Percentiles rank a stretch among this genome's conserved stretches.
Evolutionary conservation across 2,797 vertebrate species (phyloP).

Genomic region (Zalophus californianus): DNA sequence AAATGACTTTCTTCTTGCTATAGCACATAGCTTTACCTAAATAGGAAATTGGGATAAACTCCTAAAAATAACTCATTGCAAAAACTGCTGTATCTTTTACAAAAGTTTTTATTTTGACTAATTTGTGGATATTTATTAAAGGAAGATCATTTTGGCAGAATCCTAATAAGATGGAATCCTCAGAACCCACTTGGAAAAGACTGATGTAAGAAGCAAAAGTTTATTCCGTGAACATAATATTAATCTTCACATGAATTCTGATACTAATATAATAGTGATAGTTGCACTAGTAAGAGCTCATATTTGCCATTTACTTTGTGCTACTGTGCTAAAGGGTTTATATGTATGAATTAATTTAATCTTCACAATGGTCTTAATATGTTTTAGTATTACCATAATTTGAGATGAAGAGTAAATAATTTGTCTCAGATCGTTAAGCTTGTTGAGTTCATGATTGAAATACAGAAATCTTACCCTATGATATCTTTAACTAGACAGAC

Average conservation of each 20-base stretch:
- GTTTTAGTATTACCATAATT: neutral
- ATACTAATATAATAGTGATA: neutral
- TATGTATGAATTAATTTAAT: neutral
- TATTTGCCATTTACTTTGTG: neutral
- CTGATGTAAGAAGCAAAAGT: neutral
- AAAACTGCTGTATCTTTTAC: neutral
- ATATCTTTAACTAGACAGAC: neutral
- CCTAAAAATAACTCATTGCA: neutral
- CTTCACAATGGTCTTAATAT: neutral
- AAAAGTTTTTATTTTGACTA: neutral
- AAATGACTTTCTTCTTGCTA: neutral
- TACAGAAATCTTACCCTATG: neutral
- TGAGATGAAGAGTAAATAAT: neutral
- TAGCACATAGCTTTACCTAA: neutral
- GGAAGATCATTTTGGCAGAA: neutral
- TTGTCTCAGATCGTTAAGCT: neutral
- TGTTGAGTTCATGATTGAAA: neutral
- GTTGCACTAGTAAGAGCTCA: neutral
- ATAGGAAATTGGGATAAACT: neutral
- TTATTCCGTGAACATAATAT: constrained; percentile 1
- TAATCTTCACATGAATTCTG: neutral
- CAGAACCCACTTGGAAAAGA: neutral
- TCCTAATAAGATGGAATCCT: neutral
- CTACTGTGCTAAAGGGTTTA: neutral
- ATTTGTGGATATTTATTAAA: neutral